A percentile compares a stretch with the other conserved stretches of the same genome.
phyloP scores from a whole-genome alignment of 2,797 vertebrate genomes.

The Buceros bicornis region DNA sequence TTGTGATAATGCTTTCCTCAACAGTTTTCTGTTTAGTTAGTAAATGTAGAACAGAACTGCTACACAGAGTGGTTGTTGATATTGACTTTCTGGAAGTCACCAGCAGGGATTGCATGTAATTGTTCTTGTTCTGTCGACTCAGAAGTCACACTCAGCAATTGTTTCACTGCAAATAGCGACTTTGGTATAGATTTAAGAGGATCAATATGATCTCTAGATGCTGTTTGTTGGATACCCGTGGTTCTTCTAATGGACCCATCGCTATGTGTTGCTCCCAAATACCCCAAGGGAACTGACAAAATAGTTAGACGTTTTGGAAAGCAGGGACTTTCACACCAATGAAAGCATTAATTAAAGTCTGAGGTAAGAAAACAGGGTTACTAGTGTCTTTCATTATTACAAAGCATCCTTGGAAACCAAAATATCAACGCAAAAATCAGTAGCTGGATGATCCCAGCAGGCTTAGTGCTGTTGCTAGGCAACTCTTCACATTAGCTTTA shows the following conservation, averaged over 20 bases:
- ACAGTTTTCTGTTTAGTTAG: background rate
- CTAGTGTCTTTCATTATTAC: background rate
- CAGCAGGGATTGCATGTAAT: background rate
- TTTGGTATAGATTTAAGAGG: background rate
- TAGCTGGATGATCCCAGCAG: constrained; percentile 26
- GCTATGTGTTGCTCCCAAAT: background rate
- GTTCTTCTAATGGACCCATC: background rate
- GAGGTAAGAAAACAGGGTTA: background rate
- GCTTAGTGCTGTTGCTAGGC: constrained; percentile 48
- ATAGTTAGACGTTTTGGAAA: background rate
- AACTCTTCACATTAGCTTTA: constrained; percentile 21
- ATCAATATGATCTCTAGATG: background rate
- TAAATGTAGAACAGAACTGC: background rate
- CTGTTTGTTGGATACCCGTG: background rate
- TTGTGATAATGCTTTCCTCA: background rate
- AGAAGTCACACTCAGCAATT: background rate
- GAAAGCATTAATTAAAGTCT: constrained; percentile 21
- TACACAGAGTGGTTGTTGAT: fast-evolving
- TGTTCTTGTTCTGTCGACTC: background rate
- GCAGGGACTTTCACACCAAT: background rate
- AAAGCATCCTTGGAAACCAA: constrained; percentile 12
- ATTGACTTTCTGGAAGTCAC: background rate
- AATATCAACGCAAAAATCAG: background rate
- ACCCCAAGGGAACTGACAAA: background rate
- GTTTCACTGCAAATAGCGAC: background rate